These are phyloP conservation scores for Zeuzera pyrina DNA, from an alignment of 2,888 invertebrate genomes.

Conservation along the genomic window DNA sequence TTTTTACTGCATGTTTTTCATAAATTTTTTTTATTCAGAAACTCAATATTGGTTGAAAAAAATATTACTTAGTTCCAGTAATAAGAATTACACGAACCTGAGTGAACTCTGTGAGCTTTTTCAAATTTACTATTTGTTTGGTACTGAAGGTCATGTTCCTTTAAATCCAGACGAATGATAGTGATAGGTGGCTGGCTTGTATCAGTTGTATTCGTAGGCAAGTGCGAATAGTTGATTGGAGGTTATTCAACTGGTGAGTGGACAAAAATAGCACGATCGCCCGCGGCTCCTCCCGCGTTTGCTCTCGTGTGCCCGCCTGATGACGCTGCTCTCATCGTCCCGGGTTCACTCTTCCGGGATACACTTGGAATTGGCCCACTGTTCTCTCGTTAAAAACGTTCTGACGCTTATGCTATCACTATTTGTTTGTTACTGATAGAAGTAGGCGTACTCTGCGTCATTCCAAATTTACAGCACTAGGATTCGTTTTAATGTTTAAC, in stretches of 20 bases:
- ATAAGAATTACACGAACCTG: no score
- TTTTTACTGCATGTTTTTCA: no score
- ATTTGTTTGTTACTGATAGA: constrained; percentile 8
- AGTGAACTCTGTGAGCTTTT: no score
- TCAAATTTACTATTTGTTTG: not conserved
- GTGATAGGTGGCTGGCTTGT: constrained; percentile 7
- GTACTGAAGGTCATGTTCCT: not conserved
- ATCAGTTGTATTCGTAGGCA: constrained; percentile 44
- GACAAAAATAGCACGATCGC: constrained; percentile 63
- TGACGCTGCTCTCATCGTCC: constrained; percentile 21
- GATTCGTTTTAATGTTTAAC: no score
- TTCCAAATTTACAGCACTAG: no score
- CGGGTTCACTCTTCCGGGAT: constrained; percentile 50
- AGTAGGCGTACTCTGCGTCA: constrained; percentile 9
- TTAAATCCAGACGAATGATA: not conserved
- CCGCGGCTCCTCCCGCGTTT: constrained; percentile 26
- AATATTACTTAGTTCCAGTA: no score
- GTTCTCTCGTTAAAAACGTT: constrained; percentile 21
- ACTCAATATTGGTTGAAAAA: no score
- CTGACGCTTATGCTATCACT: constrained; percentile 5
- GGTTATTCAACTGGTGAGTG: constrained; percentile 70
- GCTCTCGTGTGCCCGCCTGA: constrained; percentile 21
- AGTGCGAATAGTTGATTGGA: constrained; percentile 72
- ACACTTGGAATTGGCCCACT: constrained; percentile 31
- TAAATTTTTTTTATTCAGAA: no score